Conservation (phyloP, 1,140 invertebrate species). For the Drosophila sulfurigaster region DNA sequence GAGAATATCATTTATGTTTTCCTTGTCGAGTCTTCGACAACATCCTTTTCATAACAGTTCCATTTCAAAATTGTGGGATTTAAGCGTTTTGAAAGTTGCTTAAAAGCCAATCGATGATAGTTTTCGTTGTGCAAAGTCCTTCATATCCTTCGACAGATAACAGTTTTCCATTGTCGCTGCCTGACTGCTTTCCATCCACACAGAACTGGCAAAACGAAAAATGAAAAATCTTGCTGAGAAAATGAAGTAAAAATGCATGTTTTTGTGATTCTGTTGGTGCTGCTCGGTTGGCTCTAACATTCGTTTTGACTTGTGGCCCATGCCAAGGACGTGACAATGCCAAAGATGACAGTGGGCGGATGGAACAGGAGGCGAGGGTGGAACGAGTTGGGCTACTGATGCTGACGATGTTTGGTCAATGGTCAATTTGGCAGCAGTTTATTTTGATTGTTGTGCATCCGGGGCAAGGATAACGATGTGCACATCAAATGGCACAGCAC, state of each 20-base stretch:
- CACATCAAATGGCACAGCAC: constrained; percentile 69
- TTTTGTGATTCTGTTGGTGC: constrained; percentile 27
- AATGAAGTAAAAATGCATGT: constrained; percentile 33
- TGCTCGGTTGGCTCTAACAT: constrained; percentile 13
- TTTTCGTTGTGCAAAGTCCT: constrained; percentile 19
- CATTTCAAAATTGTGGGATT: background rate
- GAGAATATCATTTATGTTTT: too few species aligned
- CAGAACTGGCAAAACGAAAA: background rate
- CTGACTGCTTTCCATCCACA: constrained; percentile 1
- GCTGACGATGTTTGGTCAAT: constrained; percentile 82
- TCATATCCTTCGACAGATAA: constrained; percentile 28
- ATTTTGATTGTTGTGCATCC: constrained; percentile 83
- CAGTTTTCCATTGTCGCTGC: constrained; percentile 16
- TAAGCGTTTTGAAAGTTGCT: background rate
- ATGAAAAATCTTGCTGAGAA: constrained; percentile 37
- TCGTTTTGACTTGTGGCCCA: constrained; percentile 50
- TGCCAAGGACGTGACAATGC: constrained; percentile 64
- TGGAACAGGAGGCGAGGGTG: background rate
- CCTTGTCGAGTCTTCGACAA: too few species aligned
- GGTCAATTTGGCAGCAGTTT: constrained; percentile 84
- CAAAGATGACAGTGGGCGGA: constrained; percentile 38
- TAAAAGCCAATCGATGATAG: constrained; percentile 26
- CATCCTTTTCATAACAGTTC: background rate
- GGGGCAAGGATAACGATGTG: constrained; percentile 77
- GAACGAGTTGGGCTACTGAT: background rate